Base-by-base conservation (phyloP, 2,888 invertebrate genomes). In the Keiferia lycopersicella region DNA sequence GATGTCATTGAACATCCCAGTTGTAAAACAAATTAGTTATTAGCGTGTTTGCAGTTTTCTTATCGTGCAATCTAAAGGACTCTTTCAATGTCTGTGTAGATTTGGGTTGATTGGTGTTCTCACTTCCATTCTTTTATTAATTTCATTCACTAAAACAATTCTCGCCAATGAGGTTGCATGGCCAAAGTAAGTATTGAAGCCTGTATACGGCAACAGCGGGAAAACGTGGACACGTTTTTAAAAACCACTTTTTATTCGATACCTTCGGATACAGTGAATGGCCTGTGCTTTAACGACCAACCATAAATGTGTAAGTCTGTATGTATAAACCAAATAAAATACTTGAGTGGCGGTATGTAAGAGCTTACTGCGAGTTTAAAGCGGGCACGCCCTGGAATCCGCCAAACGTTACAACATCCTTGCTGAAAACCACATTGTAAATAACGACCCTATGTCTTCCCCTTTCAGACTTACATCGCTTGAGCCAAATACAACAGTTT, bases 341-440 rank as follows among this genome's bases (percentile, higher is more conserved):
- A 76, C 75, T 81, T 78, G 75, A 73, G 74, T 74, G 73, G 77
- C 69, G 80, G 81, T 75, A 83, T 84, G 83, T 77, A 77, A 75
- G 76, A 77, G 69, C 72, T 74, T 75, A 80, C 80, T 76, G 76
- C 71, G 69, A 69, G 75, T 72, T 72, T 70, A 77, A 78, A 77
- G 71, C 71, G 68, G 69, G 71, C 71, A 73, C 71, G 74, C 73
- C 69, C 74, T 77, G 83, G 80, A 79, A 85, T 82, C 75, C 77
- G 68, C 74, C 74, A 81, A 85, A 83, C 74, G 76, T 78, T 78
- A 79, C 74, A 74, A 80, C 74, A 70, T 72, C 73, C 75, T 77
- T 72, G 72, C 73, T 73, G 68, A 61, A 64, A 64, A 64, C 64
- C 66, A 68, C 72, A 66, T 65, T 68, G 68, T 75, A 66, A 83